Evolutionary conservation across 2,113 vertebrate genomes (phyloP).

Genomic region (Cynocephalus volans): DNA sequence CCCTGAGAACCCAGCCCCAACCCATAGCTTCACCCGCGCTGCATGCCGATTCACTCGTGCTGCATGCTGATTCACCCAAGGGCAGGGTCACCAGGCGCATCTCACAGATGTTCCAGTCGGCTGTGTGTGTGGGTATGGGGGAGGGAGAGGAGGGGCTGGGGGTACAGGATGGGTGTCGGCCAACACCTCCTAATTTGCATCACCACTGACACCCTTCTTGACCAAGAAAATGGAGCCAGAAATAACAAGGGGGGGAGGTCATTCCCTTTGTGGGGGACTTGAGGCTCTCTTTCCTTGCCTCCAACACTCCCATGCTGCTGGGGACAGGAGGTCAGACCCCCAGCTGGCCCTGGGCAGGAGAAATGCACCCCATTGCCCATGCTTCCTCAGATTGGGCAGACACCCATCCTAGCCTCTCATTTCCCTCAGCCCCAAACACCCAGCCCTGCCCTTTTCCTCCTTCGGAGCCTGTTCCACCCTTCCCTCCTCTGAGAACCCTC

Average conservation of each 20-base stretch:
- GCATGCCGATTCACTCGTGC: background rate
- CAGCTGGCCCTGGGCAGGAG: background rate
- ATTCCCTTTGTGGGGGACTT: constrained; percentile 60
- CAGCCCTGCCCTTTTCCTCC: background rate
- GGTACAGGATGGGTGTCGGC: constrained; percentile 86
- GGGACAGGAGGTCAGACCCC: constrained; percentile 36
- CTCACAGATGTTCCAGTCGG: constrained; percentile 11
- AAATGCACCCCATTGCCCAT: background rate
- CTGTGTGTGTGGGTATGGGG: constrained; percentile 52
- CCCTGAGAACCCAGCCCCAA: background rate
- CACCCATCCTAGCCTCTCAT: background rate
- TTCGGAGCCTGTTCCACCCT: background rate
- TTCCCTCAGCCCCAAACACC: background rate
- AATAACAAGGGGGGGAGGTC: constrained; percentile 78
- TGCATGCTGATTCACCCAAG: background rate
- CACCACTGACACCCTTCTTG: constrained; percentile 84
- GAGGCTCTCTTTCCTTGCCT: constrained; percentile 66
- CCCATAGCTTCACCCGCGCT: background rate
- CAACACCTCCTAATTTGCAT: constrained; percentile 84
- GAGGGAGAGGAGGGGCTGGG: background rate
- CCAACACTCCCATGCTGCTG: constrained; percentile 30
- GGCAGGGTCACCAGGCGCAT: background rate
- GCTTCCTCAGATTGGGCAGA: background rate
- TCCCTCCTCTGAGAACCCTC: background rate
- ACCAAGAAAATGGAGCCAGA: constrained; percentile 85